Percentiles rank a stretch among this genome's conserved stretches.
These are phyloP conservation scores for Sycophila texana DNA, from an alignment of 2,888 invertebrate genomes.

Conservation along the genomic window DNA sequence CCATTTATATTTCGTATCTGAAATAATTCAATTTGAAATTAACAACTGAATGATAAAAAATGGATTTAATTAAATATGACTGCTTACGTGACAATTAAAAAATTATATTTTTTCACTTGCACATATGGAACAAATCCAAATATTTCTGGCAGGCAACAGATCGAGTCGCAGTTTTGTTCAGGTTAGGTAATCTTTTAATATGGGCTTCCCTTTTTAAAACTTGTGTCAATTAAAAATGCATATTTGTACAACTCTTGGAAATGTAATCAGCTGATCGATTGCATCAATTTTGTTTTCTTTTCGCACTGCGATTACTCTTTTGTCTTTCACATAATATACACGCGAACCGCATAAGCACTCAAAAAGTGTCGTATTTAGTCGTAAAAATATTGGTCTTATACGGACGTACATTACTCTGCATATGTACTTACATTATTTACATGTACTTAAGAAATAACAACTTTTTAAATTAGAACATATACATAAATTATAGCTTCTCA, in stretches of 20 bases:
- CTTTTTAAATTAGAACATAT: too few relatives aligned
- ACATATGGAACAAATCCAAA: slow-evolving; percentile 5
- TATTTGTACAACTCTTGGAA: not conserved
- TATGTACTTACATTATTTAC: too few relatives aligned
- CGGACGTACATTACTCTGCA: too few relatives aligned
- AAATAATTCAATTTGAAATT: not conserved
- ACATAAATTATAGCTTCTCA: too few relatives aligned
- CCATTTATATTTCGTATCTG: slow-evolving; percentile 5
- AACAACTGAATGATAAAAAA: not conserved
- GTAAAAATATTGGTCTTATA: too few relatives aligned
- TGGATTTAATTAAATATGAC: not conserved
- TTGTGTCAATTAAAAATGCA: too few relatives aligned
- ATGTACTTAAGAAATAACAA: too few relatives aligned
- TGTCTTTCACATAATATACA: not conserved
- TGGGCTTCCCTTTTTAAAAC: not conserved
- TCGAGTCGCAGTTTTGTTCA: not conserved
- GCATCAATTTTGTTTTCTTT: not conserved
- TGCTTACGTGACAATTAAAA: not conserved
- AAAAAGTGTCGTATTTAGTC: too few relatives aligned
- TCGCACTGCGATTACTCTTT: not conserved
- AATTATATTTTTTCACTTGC: not conserved
- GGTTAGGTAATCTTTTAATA: not conserved
- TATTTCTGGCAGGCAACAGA: not conserved
- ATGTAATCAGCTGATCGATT: not conserved
- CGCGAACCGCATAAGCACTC: too few relatives aligned